These are phyloP conservation scores for Eristalis tenax DNA, from an alignment of 2,888 invertebrate species.

Conservation along the genomic window DNA sequence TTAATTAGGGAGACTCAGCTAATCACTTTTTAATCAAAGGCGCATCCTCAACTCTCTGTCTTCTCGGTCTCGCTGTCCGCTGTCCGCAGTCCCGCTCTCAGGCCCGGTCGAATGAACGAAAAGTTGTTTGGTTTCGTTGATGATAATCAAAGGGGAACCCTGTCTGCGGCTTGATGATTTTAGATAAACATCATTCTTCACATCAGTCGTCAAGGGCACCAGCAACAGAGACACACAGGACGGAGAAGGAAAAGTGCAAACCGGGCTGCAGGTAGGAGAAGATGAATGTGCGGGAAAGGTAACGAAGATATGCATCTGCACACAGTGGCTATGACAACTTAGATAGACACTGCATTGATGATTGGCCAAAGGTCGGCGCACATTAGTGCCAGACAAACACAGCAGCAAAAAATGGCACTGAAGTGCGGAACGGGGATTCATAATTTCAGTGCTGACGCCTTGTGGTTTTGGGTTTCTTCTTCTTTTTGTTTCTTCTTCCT, in stretches of 20 bases:
- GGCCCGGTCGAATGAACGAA: neutral
- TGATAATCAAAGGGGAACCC: constrained; percentile 11
- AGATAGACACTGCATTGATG: neutral
- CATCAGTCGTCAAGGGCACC: constrained; percentile 47
- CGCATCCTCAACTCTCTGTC: neutral
- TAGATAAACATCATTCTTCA: constrained; percentile 59
- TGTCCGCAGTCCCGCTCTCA: no score
- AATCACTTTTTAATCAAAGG: constrained; percentile 62
- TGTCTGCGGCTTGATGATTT: constrained; percentile 57
- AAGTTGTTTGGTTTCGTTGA: constrained; percentile 20
- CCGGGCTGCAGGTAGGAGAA: neutral
- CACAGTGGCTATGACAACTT: neutral
- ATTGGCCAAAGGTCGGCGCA: neutral
- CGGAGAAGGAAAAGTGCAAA: neutral
- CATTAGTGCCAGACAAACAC: neutral
- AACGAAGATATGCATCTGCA: neutral
- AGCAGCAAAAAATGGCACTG: neutral
- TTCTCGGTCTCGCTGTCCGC: no score
- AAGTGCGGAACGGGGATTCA: constrained; percentile 31
- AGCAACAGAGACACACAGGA: constrained; percentile 33
- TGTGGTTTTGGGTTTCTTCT: constrained; percentile 49
- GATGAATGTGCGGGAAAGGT: no score
- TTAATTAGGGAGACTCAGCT: constrained; percentile 30
- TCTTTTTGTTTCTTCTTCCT: neutral
- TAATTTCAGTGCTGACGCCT: constrained; percentile 63